Evolutionary conservation across 2,888 invertebrate genomes (phyloP), one percentile per base, ranked within the genome.

Genomic region (Odontocolon sp.): DNA sequence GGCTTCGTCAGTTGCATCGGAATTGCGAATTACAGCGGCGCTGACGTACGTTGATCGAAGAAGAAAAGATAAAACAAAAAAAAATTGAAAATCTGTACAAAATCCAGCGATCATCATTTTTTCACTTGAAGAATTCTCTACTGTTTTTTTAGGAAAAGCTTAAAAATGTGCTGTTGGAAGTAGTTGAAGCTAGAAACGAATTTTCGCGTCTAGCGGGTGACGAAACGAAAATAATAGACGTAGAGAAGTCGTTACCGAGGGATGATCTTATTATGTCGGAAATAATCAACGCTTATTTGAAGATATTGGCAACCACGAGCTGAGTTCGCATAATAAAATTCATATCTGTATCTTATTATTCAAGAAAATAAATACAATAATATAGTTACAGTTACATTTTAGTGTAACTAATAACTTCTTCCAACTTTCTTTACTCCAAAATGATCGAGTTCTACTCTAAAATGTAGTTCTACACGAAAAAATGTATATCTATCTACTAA

Each of bases 1-100:
- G 86, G 86, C 11, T 68, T 83, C 33, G 82, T 81, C 9, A 85
- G 83, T 57, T 86, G 85, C 26, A 75, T 87, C 16, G 87, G 87
- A 11, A 77, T 87, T 9, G 75, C 82, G 8, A 86, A 87, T 84
- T 87, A 85, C 75, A 71, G 77, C 33, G 84, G 86, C 14, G 77
- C 79, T 3, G 87, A 87, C 80, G 87, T 87, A 81, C 79, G 78
- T 57, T 45, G 8, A 28, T 47, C 8, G 8, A 36, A 36, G n/a
- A 28, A 11, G 8, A 50, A 8, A 21, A 9, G 33, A 8, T 31
- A 26, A 14, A 21, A 63, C n/a, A 38, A 21, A 26, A 36, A 33
- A n/a, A 31, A 68, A 54, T 36, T 26, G 14, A 11, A 38, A 45
- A 18, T n/a, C 16, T 36, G 6, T 2, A 8, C n/a, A 33, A 28